Percentiles rank a stretch among this genome's conserved stretches.
phyloP scores from a whole-genome alignment of 2,888 invertebrate species.

The Nephrocerus scutellatus region DNA sequence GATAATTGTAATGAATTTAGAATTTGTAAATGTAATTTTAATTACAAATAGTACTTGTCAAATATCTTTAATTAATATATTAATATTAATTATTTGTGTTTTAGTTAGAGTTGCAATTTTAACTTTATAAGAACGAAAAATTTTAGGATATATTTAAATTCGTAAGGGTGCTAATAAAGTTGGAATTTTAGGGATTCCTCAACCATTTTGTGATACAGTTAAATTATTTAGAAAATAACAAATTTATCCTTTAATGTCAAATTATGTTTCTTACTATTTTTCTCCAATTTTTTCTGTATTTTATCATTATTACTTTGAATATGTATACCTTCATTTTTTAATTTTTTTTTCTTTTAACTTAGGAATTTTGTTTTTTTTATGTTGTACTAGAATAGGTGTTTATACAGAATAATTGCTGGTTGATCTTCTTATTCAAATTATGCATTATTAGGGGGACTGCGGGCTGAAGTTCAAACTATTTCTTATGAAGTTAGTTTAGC shows the following conservation, averaged over 20 bases:
- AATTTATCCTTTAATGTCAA: conserved; percentile 53
- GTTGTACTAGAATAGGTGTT: conserved; percentile 57
- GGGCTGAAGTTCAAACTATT: too few relatives aligned
- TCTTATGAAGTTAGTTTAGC: too few relatives aligned
- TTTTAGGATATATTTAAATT: conserved; percentile 65
- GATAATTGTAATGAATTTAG: too few relatives aligned
- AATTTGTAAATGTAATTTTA: too few relatives aligned
- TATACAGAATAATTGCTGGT: conserved; percentile 58
- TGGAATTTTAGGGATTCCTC: conserved; percentile 56
- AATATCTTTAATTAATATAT: conserved; percentile 47
- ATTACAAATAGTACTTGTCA: too few relatives aligned
- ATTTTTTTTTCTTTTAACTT: conserved; percentile 54
- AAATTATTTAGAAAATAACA: conserved; percentile 65
- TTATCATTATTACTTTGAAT: conserved; percentile 55
- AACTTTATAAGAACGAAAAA: conserved; percentile 64
- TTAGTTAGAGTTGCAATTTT: conserved; percentile 64
- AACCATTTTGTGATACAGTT: conserved; percentile 67
- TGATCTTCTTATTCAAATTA: conserved; percentile 68
- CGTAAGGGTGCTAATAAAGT: conserved; percentile 70
- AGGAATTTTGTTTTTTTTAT: conserved; percentile 59
- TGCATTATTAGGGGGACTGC: conserved; percentile 62
- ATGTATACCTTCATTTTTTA: conserved; percentile 53
- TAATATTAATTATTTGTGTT: conserved; percentile 55
- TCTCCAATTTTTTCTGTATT: conserved; percentile 56
- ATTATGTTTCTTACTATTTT: conserved; percentile 57